These are phyloP conservation scores for Arizona elegans DNA, from an alignment of 2,113 vertebrate species.

Conservation along the genomic window DNA sequence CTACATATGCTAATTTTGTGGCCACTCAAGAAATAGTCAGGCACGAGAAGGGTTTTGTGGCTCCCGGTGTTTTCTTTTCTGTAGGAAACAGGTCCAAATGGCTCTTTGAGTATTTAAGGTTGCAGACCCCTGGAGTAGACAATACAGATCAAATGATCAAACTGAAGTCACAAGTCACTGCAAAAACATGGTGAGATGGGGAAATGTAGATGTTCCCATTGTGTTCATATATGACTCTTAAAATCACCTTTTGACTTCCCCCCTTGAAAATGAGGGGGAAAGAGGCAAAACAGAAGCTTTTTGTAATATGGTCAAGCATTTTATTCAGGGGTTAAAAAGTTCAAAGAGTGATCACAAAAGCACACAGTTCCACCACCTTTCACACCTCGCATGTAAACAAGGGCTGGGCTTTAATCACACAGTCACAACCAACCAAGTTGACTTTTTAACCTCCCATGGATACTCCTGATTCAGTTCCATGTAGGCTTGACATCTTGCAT, in stretches of 20 bases:
- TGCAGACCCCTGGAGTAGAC: too few relatives aligned
- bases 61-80: too few relatives aligned
- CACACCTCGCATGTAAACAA: neutral
- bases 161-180: neutral
- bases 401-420: neutral
- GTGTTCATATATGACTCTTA: neutral
- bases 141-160: neutral
- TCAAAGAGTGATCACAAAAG: too few relatives aligned
- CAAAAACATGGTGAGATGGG: neutral
- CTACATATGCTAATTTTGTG: too few relatives aligned
- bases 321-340: neutral
- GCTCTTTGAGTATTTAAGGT: too few relatives aligned
- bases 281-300: neutral
- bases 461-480: neutral
- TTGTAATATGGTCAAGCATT: neutral
- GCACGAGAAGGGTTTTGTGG: too few relatives aligned
- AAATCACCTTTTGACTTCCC: neutral
- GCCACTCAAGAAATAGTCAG: too few relatives aligned
- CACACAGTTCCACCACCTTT: neutral
- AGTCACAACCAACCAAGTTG: neutral
- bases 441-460: neutral
- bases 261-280: neutral
- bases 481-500: neutral
- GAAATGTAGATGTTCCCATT: neutral
- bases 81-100: too few relatives aligned